A percentile compares a stretch with the other conserved stretches of the same genome.
Evolutionary conservation across 2,113 vertebrate genomes (phyloP).

Genomic region (Grammomys surdaster): DNA sequence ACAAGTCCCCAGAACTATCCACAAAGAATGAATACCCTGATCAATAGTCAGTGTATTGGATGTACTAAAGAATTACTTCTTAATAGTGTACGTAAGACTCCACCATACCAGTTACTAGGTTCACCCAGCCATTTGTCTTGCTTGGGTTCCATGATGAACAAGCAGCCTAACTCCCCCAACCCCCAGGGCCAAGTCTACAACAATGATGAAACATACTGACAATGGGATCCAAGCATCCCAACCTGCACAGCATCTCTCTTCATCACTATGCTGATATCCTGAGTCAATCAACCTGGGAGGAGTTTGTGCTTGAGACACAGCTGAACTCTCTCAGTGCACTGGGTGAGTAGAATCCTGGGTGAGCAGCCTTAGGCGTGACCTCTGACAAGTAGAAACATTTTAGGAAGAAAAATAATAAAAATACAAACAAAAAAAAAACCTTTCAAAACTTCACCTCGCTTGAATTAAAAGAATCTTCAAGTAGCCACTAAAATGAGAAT

Average conservation of each 20-base stretch:
- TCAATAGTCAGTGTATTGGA: neutral
- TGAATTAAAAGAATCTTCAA: constrained; percentile 8
- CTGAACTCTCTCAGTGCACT: neutral
- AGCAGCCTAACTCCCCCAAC: constrained; percentile 10
- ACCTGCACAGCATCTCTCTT: neutral
- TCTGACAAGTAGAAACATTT: neutral
- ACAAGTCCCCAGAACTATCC: neutral
- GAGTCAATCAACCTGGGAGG: neutral
- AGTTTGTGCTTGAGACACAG: constrained; percentile 13
- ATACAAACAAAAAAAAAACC: neutral
- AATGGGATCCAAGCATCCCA: neutral
- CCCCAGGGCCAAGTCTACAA: constrained; percentile 15
- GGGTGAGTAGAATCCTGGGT: neutral
- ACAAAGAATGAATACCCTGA: neutral
- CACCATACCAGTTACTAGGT: neutral
- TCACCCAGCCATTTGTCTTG: neutral
- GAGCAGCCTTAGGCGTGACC: neutral
- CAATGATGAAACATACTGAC: neutral
- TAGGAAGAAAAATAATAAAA: neutral
- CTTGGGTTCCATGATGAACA: constrained; percentile 24
- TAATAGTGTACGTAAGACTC: neutral
- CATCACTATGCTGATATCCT: neutral
- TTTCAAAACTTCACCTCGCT: neutral
- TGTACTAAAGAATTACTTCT: neutral
- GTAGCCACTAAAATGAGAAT: constrained; percentile 35